phyloP scores from a whole-genome alignment of 2,797 vertebrate species.

The Halcyon badia region DNA sequence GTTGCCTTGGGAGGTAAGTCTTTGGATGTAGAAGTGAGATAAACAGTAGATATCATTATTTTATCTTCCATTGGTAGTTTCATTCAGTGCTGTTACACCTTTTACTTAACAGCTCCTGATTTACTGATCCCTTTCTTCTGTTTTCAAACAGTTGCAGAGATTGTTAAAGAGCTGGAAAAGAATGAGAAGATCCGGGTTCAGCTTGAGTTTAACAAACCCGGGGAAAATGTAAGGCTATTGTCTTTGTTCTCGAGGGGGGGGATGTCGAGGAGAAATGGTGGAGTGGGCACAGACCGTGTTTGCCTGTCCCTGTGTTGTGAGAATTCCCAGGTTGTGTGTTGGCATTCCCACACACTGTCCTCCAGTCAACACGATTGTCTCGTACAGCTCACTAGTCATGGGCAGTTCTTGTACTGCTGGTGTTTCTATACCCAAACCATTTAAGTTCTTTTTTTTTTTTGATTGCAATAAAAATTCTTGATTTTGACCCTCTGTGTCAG shows the following conservation, averaged over 20 bases:
- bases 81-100: not conserved
- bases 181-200: conserved; percentile 88
- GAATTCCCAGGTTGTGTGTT: not conserved
- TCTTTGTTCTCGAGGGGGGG: not conserved
- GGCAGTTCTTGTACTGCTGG: not conserved
- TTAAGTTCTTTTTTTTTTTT: not conserved
- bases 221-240: conserved; percentile 82
- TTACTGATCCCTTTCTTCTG: not conserved
- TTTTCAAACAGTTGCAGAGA: conserved; percentile 87
- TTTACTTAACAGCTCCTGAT: not conserved
- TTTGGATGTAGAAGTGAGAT: not conserved
- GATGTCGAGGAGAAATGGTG: not conserved
- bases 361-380: not conserved
- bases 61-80: not conserved
- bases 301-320: accelerated
- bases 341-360: not conserved
- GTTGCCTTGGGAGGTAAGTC: not conserved
- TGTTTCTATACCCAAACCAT: not conserved
- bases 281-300: not conserved
- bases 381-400: accelerated
- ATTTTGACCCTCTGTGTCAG: conserved; percentile 13
- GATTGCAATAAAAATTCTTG: not conserved
- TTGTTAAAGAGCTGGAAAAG: conserved; percentile 90
- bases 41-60: not conserved
- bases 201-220: conserved; percentile 80